Evolutionary conservation across 2,888 invertebrate genomes (phyloP).

Genomic region (Mamestra brassicae): DNA sequence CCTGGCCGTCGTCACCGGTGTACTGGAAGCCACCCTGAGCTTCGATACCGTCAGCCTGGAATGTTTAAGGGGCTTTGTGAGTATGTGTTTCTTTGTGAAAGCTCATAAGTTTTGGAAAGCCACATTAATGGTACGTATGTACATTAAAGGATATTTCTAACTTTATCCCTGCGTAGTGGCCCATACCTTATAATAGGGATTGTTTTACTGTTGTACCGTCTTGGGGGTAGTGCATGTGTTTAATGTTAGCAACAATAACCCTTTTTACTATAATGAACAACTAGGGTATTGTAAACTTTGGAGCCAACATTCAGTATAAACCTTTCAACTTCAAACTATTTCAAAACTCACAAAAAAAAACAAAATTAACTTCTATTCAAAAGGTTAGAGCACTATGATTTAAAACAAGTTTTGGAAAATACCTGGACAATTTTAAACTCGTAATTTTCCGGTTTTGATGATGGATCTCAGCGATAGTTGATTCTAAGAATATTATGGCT

Average conservation of each 20-base stretch:
- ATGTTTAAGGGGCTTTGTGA: conserved; percentile 34
- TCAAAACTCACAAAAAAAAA: neutral
- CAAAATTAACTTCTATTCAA: neutral
- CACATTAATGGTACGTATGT: too few species aligned
- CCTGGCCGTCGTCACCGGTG: conserved; percentile 91
- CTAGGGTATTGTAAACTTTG: too few species aligned
- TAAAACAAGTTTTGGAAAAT: neutral
- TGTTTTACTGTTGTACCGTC: neutral
- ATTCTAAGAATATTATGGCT: conserved; percentile 23
- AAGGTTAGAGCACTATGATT: neutral
- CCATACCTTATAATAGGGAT: neutral
- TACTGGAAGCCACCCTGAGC: conserved; percentile 91
- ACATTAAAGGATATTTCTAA: too few species aligned
- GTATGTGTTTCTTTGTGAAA: neutral
- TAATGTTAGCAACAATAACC: neutral
- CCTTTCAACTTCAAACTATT: neutral
- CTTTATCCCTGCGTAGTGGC: too few species aligned
- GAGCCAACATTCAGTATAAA: neutral
- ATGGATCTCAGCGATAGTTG: neutral
- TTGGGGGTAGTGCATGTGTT: too few species aligned
- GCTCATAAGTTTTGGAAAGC: too few species aligned
- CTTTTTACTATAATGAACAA: too few species aligned
- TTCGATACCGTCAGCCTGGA: conserved; percentile 87
- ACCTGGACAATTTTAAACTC: neutral
- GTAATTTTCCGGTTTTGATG: conserved; percentile 3